Evolutionary conservation across 2,888 invertebrate species (phyloP), one percentile per base, ranked within the genome.

Genomic region (Dolichomitus sp.): DNA sequence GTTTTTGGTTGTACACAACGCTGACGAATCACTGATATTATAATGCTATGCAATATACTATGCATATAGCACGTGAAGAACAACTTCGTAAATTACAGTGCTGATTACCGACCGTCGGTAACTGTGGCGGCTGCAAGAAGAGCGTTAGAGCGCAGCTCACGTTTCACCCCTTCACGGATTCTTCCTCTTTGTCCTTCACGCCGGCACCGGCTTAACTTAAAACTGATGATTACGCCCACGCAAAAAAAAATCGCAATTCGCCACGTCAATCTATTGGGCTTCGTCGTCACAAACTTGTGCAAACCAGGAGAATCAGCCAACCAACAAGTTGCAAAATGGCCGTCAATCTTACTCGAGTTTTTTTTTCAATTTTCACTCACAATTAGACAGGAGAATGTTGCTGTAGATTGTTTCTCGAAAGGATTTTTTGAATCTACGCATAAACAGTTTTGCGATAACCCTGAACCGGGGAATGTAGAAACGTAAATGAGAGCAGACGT

Each of bases 51-150:
- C 12, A 45, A n/a, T n/a, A n/a, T n/a, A 23, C 23, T 23, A 14
- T 45, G 45, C n/a, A n/a, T 45, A 45, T n/a, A 14, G 45, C 45
- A n/a, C 45, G 45, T 45, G 45, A n/a, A 45, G 45, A n/a, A 45
- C n/a, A 0, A 37, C 37, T 37, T 2, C 45, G 45, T n/a, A n/a
- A 9, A 11, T 14, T 45, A n/a, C 0, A 1, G n/a, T 45, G 23
- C 1, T 4, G 11, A 4, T 45, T 45, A 45, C 45, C 45, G 45
- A 45, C 14, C 45, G 45, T 11, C n/a, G 45, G 45, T 45, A 45
- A 45, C 45, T 45, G 42, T 7, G 12, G 4, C 3, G 1, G 45
- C 45, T 6, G 45, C 45, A 12, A 45, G 14, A 45, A n/a, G n/a
- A 45, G 4, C 3, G 45, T 6, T 6, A 9, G 4, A 33, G 7